A percentile compares a stretch with the other conserved stretches of the same genome.
These are phyloP conservation scores for Leptopilina drosophilae DNA, from an alignment of 2,888 invertebrate genomes.

Conservation along the genomic window DNA sequence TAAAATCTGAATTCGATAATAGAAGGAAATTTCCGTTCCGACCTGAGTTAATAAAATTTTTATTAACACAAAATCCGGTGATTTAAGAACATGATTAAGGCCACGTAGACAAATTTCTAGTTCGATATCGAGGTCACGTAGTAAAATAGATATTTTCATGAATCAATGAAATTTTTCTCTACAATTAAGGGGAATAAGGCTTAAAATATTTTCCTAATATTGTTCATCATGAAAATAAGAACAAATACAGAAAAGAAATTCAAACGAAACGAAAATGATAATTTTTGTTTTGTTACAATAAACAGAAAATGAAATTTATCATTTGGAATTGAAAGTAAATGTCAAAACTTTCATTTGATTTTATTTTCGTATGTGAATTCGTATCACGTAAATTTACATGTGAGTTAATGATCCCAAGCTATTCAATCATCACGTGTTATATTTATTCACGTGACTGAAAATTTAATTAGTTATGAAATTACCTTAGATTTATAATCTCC, in stretches of 20 bases:
- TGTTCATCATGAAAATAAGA: too few species aligned
- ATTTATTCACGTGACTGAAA: constrained; percentile 33
- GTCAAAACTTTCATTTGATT: constrained; percentile 30
- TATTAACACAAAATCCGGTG: too few species aligned
- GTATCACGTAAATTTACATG: constrained; percentile 33
- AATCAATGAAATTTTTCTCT: too few species aligned
- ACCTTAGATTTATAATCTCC: constrained; percentile 4
- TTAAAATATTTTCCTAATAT: too few species aligned
- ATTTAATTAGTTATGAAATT: constrained; percentile 12
- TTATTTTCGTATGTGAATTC: constrained; percentile 11
- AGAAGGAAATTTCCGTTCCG: too few species aligned
- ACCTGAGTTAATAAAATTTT: too few species aligned
- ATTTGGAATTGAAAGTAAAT: constrained; percentile 21
- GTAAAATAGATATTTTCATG: too few species aligned
- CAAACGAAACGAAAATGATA: neutral
- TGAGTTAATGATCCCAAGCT: constrained; percentile 13
- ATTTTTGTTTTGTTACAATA: neutral
- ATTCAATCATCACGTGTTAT: constrained; percentile 10
- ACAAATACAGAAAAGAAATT: neutral
- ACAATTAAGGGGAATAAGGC: too few species aligned
- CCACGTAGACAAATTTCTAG: too few species aligned
- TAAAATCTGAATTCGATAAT: too few species aligned
- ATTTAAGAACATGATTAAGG: too few species aligned
- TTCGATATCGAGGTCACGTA: too few species aligned
- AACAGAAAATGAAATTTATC: neutral